Conservation (phyloP, 30 jellyfish, hydroid and myxozoan species). For the Sanderia malayensis region DNA sequence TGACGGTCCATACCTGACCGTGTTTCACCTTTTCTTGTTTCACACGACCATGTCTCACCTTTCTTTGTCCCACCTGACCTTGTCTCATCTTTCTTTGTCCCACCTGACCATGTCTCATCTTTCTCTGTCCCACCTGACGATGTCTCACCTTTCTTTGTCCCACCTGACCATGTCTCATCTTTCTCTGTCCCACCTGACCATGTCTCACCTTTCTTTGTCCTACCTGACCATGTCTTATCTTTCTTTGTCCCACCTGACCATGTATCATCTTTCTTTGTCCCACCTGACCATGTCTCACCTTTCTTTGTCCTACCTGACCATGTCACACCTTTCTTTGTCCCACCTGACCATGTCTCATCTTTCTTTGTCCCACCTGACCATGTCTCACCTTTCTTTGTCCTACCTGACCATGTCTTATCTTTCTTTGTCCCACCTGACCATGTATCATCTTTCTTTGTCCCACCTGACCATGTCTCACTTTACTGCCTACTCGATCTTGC, state of each 20-base stretch:
- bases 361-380: background rate
- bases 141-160: background rate
- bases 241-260: background rate
- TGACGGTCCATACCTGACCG: background rate
- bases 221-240: background rate
- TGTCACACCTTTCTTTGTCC: background rate
- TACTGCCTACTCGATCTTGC: no score
- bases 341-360: background rate
- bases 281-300: background rate
- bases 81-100: background rate
- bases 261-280: slow-evolving; percentile 6
- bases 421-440: background rate
- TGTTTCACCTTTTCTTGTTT: background rate
- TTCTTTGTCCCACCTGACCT: background rate
- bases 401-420: background rate
- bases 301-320: background rate
- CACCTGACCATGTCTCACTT: no score
- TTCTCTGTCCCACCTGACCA: slow-evolving; percentile 6
- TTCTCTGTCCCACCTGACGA: background rate
- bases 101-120: background rate
- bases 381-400: slow-evolving; percentile 4
- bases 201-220: background rate
- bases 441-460: no score
- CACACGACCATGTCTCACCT: background rate
- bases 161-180: background rate